phyloP scores from a whole-genome alignment of 2,113 vertebrate genomes.

The Cyphomyrus plagiostoma region DNA sequence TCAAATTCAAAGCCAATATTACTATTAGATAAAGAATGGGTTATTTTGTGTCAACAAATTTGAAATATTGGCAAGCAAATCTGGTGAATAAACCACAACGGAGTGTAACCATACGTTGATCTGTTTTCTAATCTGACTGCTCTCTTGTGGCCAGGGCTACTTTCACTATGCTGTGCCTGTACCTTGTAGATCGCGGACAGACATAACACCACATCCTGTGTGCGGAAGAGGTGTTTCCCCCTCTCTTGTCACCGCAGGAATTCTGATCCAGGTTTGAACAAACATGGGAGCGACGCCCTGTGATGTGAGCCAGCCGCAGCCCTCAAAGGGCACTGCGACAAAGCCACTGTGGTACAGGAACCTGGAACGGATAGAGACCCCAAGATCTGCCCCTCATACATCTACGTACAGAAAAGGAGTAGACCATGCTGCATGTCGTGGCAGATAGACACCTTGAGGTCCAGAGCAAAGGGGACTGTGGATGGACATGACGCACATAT shows the following conservation, averaged over 20 bases:
- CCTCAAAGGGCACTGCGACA: background rate
- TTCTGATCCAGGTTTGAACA: background rate
- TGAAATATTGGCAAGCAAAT: background rate
- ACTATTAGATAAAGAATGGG: background rate
- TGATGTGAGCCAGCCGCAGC: background rate
- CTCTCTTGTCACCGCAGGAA: background rate
- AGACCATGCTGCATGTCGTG: background rate
- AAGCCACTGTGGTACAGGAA: background rate
- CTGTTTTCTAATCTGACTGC: background rate
- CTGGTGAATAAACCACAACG: background rate
- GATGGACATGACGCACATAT: background rate
- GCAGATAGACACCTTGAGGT: background rate
- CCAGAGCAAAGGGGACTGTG: background rate
- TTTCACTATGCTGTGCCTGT: background rate
- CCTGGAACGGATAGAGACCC: background rate
- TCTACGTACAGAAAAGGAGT: background rate
- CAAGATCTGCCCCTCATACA: background rate
- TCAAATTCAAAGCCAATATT: background rate
- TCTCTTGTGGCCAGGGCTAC: background rate
- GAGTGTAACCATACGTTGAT: background rate
- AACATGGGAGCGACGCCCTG: background rate
- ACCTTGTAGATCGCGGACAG: background rate
- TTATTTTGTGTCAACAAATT: background rate
- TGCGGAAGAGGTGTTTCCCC: background rate
- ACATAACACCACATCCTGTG: conserved; percentile 3